Percentiles rank a stretch among this genome's conserved stretches.
These are phyloP conservation scores for Oreochromis niloticus DNA, from an alignment of 2,113 vertebrate species.

Conservation along the genomic window DNA sequence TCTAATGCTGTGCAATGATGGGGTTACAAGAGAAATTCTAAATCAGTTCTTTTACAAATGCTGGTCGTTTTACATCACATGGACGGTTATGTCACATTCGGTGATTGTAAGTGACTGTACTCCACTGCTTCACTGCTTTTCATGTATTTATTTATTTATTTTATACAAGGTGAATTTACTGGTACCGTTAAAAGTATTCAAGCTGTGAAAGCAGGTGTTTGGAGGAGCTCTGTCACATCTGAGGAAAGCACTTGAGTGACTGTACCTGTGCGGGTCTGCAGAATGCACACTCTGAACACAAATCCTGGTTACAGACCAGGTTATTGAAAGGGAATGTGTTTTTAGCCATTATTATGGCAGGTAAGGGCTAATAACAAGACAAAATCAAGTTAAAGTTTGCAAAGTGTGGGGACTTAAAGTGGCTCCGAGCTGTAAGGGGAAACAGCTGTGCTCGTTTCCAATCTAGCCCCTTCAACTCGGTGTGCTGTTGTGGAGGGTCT, in stretches of 20 bases:
- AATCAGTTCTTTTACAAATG: not conserved
- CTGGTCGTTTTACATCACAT: not conserved
- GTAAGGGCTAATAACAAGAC: not conserved
- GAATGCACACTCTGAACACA: not conserved
- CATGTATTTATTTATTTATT: fast-evolving
- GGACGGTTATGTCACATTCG: not conserved
- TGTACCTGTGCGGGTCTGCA: not conserved
- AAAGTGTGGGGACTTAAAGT: not conserved
- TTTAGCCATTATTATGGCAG: not conserved
- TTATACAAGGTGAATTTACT: not conserved
- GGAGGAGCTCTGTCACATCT: not conserved
- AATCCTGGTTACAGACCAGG: not conserved
- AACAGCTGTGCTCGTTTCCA: not conserved
- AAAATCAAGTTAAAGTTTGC: not conserved
- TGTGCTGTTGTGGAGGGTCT: not conserved
- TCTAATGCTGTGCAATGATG: not conserved
- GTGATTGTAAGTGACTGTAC: not conserved
- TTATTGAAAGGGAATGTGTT: not conserved
- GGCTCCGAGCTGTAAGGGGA: not conserved
- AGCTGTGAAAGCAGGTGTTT: not conserved
- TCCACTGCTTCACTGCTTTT: not conserved
- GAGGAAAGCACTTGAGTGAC: not conserved
- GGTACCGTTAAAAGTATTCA: not conserved
- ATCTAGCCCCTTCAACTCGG: not conserved
- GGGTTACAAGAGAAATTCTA: not conserved